phyloP scores from a whole-genome alignment of 2,888 invertebrate genomes.

The Phortica okadai region DNA sequence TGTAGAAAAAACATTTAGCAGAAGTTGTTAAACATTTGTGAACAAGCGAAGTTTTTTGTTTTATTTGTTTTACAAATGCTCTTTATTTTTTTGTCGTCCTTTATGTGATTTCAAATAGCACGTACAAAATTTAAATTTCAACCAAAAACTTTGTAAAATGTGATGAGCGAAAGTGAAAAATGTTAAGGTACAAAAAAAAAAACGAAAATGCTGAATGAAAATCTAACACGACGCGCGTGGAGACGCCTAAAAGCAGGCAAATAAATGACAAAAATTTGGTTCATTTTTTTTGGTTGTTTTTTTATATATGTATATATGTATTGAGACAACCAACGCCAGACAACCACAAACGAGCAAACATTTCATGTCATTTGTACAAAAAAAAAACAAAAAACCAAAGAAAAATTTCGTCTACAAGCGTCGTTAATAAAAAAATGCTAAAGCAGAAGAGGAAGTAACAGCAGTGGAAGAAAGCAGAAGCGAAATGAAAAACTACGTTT shows the following conservation, averaged over 20 bases:
- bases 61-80: background rate
- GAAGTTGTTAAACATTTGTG: slow-evolving; percentile 10
- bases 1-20: background rate
- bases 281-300: background rate
- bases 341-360: slow-evolving; percentile 35
- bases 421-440: slow-evolving; percentile 10
- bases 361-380: slow-evolving; percentile 40
- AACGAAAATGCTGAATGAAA: slow-evolving; percentile 19
- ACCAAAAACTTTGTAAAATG: background rate
- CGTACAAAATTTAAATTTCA: background rate
- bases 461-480: slow-evolving; percentile 45
- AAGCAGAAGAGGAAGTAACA: slow-evolving; percentile 44
- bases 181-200: slow-evolving; percentile 12
- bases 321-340: background rate
- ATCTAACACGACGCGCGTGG: slow-evolving; percentile 48
- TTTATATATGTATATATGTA: background rate
- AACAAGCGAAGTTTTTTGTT: background rate
- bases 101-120: background rate
- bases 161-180: slow-evolving; percentile 14
- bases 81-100: background rate
- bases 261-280: slow-evolving; percentile 17
- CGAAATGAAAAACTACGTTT: slow-evolving; percentile 19
- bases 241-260: background rate
- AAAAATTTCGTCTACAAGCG: too few relatives aligned
- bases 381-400: slow-evolving; percentile 35